Percentiles rank a stretch among this genome's conserved stretches.
These are phyloP conservation scores for Augochlorella aurata DNA, from an alignment of 2,888 invertebrate species.

Conservation along the genomic window DNA sequence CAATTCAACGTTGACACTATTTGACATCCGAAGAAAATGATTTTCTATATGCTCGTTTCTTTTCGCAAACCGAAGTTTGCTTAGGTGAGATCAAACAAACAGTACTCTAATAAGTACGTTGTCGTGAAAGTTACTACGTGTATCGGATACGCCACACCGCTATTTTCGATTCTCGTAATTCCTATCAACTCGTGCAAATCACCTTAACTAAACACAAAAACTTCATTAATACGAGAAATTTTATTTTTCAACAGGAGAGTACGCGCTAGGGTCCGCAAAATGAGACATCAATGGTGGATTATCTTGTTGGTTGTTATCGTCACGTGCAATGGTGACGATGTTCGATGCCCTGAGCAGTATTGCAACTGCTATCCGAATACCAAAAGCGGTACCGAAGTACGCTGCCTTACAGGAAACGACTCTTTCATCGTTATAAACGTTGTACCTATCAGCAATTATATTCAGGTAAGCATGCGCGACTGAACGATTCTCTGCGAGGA, in stretches of 20 bases:
- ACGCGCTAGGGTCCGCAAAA: slow-evolving; percentile 19
- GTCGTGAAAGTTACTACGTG: slow-evolving; percentile 47
- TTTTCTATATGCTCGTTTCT: no score
- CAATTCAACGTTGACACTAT: no score
- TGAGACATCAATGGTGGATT: slow-evolving; percentile 37
- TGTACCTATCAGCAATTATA: slow-evolving; percentile 38
- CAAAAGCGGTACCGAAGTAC: slow-evolving; percentile 57
- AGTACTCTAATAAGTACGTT: slow-evolving; percentile 12
- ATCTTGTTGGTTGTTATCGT: slow-evolving; percentile 23
- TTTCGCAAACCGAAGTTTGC: no score
- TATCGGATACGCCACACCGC: slow-evolving; percentile 40
- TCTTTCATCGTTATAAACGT: slow-evolving; percentile 62
- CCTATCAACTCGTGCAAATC: neutral
- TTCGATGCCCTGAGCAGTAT: slow-evolving; percentile 39
- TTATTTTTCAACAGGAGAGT: slow-evolving; percentile 24
- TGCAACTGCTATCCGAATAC: slow-evolving; percentile 49
- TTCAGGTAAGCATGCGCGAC: slow-evolving; percentile 54
- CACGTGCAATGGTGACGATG: slow-evolving; percentile 16
- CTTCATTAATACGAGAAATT: neutral
- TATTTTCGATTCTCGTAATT: slow-evolving; percentile 29
- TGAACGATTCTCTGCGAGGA: slow-evolving; percentile 25
- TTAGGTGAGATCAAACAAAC: no score
- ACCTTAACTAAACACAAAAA: neutral
- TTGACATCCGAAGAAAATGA: no score
- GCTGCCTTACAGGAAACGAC: slow-evolving; percentile 53